A percentile compares a stretch with the other conserved stretches of the same genome.
Evolutionary conservation across 1,140 invertebrate species (phyloP).

Genomic region (Patella vulgata): DNA sequence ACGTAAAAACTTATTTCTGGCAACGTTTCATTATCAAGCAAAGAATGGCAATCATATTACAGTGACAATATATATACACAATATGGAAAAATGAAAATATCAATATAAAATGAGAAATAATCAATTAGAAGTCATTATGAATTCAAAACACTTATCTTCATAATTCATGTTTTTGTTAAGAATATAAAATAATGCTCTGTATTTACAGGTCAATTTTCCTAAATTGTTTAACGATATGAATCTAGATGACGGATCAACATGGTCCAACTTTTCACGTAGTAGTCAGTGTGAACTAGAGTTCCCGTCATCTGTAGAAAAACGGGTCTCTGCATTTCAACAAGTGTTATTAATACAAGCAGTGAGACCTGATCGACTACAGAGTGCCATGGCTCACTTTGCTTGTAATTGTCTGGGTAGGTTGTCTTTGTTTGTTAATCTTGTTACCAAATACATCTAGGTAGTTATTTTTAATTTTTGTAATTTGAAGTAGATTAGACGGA

Average conservation of each 20-base stretch:
- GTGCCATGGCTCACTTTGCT: slow-evolving; percentile 78
- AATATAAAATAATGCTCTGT: background rate
- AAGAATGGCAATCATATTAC: too few relatives aligned
- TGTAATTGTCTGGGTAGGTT: slow-evolving; percentile 74
- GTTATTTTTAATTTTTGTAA: too few relatives aligned
- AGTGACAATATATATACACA: too few relatives aligned
- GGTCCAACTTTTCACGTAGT: slow-evolving; percentile 75
- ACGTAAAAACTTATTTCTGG: too few relatives aligned
- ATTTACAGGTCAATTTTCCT: slow-evolving; percentile 70
- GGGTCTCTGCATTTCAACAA: slow-evolving; percentile 81
- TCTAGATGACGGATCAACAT: slow-evolving; percentile 73
- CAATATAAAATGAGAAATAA: too few relatives aligned
- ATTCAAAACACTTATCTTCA: too few relatives aligned
- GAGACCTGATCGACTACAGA: slow-evolving; percentile 82
- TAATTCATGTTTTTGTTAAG: background rate
- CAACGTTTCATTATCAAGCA: too few relatives aligned
- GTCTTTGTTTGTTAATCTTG: too few relatives aligned
- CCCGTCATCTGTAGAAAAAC: slow-evolving; percentile 70
- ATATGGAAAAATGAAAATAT: too few relatives aligned
- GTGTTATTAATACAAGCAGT: slow-evolving; percentile 84
- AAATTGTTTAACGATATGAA: slow-evolving; percentile 74
- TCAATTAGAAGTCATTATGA: too few relatives aligned
- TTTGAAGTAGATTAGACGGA: too few relatives aligned
- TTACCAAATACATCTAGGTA: too few relatives aligned
- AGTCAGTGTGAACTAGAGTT: slow-evolving; percentile 72